Conservation (phyloP, 2,113 vertebrate genomes). For the Clarias magur region DNA sequence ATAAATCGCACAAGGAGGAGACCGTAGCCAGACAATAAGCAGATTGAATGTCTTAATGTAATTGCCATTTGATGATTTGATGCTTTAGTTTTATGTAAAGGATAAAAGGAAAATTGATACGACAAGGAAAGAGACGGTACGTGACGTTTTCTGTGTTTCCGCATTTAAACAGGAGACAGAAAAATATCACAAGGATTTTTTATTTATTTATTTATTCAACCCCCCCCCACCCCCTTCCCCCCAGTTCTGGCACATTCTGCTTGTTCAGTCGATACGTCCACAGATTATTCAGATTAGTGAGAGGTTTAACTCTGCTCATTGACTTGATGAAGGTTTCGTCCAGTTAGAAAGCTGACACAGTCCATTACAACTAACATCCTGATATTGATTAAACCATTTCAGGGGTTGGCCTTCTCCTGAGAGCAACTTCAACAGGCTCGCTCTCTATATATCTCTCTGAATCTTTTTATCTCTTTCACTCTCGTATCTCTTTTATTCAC, state of each 20-base stretch:
- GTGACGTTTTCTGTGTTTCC: constrained; percentile 54
- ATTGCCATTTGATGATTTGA: constrained; percentile 73
- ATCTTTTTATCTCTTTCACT: constrained; percentile 22
- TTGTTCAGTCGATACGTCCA: constrained; percentile 65
- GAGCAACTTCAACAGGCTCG: constrained; percentile 76
- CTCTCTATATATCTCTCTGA: constrained; percentile 30
- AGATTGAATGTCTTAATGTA: constrained; percentile 73
- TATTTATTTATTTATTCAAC: too few relatives aligned
- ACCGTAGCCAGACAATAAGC: constrained; percentile 68
- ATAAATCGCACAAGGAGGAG: constrained; percentile 50
- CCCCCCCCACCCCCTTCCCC: too few relatives aligned
- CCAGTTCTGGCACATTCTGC: constrained; percentile 54
- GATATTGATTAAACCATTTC: constrained; percentile 92
- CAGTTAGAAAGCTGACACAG: constrained; percentile 90
- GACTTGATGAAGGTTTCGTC: constrained; percentile 81
- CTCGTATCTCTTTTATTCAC: constrained; percentile 13
- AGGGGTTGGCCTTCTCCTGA: constrained; percentile 76
- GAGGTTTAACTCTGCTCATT: constrained; percentile 77
- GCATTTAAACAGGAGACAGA: constrained; percentile 52
- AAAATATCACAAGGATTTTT: constrained; percentile 52
- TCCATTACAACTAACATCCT: constrained; percentile 87
- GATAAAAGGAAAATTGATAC: constrained; percentile 68
- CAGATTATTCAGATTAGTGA: constrained; percentile 73
- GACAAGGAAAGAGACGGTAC: constrained; percentile 67
- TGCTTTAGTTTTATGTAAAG: constrained; percentile 69